phyloP scores from a whole-genome alignment of 1,140 invertebrate genomes.

The Monomorium pharaonis region DNA sequence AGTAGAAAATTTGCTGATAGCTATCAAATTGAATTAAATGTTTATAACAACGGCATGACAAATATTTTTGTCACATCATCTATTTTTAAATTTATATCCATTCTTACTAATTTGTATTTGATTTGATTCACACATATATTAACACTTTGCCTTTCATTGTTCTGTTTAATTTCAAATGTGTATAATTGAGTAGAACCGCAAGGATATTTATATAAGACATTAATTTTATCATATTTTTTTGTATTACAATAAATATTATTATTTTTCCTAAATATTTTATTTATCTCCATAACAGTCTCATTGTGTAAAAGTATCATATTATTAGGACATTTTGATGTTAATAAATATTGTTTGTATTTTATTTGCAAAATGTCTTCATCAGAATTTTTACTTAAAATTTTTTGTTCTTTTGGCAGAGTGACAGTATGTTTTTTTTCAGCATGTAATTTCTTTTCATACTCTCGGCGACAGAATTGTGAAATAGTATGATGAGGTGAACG shows the following conservation, averaged over 20 bases:
- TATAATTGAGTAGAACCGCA: background rate
- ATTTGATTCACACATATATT: background rate
- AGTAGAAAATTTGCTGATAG: no score
- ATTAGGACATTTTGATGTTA: constrained; percentile 4
- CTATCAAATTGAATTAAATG: no score
- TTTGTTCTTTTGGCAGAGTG: background rate
- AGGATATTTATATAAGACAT: constrained; percentile 17
- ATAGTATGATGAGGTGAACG: no score
- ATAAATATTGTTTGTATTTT: constrained; percentile 8
- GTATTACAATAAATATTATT: no score
- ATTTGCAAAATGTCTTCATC: background rate
- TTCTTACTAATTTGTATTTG: background rate
- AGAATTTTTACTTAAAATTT: no score
- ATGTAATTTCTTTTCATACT: background rate
- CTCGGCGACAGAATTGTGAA: background rate
- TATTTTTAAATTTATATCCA: background rate
- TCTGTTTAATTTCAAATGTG: background rate
- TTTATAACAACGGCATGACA: no score
- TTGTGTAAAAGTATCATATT: background rate
- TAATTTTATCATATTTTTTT: no score
- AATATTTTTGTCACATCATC: no score
- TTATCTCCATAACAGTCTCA: no score
- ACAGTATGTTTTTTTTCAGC: background rate
- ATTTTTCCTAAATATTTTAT: no score
- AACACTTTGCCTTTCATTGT: background rate